These are phyloP conservation scores for Pterostichus niger DNA, from an alignment of 2,888 invertebrate genomes.

Conservation along the genomic window DNA sequence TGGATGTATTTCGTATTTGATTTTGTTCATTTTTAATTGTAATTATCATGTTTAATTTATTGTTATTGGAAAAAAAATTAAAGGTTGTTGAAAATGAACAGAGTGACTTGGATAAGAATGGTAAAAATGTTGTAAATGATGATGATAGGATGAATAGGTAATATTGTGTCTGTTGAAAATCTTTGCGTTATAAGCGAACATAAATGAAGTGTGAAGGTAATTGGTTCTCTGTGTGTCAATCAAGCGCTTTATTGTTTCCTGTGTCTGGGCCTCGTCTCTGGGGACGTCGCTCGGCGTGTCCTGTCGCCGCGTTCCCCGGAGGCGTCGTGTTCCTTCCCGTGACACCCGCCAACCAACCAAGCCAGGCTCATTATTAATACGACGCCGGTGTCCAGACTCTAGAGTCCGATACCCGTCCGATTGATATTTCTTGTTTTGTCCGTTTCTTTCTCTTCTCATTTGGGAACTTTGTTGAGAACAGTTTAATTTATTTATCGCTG, in stretches of 20 bases:
- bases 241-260: slow-evolving; percentile 67
- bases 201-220: slow-evolving; percentile 66
- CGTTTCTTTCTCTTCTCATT: neutral
- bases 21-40: no score
- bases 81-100: no score
- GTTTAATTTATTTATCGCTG: slow-evolving; percentile 1
- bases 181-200: slow-evolving; percentile 52
- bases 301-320: slow-evolving; percentile 66
- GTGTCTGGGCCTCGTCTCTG: slow-evolving; percentile 71
- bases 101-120: no score
- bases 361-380: slow-evolving; percentile 62
- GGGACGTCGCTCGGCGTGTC: slow-evolving; percentile 70
- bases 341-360: slow-evolving; percentile 70
- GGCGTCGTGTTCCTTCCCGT: slow-evolving; percentile 68
- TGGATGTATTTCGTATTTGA: no score
- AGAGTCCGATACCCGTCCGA: slow-evolving; percentile 33
- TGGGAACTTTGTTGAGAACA: neutral
- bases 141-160: no score
- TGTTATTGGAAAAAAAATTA: no score
- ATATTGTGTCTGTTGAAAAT: neutral
- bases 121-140: no score
- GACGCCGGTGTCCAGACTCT: slow-evolving; percentile 3
- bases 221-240: slow-evolving; percentile 65
- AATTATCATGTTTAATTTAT: no score
- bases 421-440: slow-evolving; percentile 56